These are phyloP conservation scores for Conopomorpha cramerella DNA, from an alignment of 1,140 invertebrate genomes.

Conservation along the genomic window DNA sequence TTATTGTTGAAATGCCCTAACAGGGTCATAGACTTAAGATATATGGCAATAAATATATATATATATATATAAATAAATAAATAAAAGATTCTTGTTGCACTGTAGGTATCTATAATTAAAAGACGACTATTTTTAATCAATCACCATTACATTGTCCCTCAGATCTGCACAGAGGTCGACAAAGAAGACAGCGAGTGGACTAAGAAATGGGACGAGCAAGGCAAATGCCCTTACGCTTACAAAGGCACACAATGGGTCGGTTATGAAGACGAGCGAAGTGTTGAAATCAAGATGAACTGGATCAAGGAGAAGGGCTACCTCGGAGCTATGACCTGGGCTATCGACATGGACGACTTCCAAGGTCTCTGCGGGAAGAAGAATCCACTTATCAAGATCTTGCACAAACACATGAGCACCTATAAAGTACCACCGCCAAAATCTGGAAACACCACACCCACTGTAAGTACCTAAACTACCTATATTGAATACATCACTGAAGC, in stretches of 20 bases:
- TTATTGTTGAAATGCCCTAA: no score
- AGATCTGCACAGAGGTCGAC: slow-evolving; percentile 79
- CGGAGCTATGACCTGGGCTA: slow-evolving; percentile 89
- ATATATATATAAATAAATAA: no score
- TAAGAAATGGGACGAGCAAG: slow-evolving; percentile 79
- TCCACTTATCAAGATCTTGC: slow-evolving; percentile 71
- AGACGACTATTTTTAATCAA: no score
- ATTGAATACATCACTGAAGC: no score
- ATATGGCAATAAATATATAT: no score
- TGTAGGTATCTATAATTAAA: no score
- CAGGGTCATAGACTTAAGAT: no score
- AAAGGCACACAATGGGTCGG: slow-evolving; percentile 91
- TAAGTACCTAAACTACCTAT: slow-evolving; percentile 25
- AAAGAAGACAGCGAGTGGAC: slow-evolving; percentile 75
- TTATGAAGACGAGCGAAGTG: slow-evolving; percentile 80
- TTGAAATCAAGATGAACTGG: slow-evolving; percentile 87
- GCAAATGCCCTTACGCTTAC: slow-evolving; percentile 83
- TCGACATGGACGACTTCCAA: slow-evolving; percentile 85
- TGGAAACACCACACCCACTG: slow-evolving; percentile 70
- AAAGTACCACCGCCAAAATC: slow-evolving; percentile 70
- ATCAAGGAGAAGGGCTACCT: slow-evolving; percentile 81
- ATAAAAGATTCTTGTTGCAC: no score
- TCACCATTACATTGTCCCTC: no score
- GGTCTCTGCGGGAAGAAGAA: slow-evolving; percentile 77
- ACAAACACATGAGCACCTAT: slow-evolving; percentile 76